Percentiles rank a stretch among this genome's conserved stretches.
Conservation (phyloP, 2,113 vertebrate species). For the Lophotis ruficrista region DNA sequence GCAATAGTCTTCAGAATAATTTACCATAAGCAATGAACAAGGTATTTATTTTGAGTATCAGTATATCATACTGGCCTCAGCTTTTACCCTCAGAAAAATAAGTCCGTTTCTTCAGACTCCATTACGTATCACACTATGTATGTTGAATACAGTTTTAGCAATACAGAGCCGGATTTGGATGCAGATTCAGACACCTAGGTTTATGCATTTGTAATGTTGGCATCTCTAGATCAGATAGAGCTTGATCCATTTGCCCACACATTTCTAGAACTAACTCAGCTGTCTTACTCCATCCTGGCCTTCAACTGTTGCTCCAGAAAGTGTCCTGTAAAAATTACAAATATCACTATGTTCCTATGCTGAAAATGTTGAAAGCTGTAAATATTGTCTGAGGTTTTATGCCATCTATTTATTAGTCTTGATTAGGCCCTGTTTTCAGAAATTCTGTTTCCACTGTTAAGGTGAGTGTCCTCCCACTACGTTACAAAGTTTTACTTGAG, state of each 20-base stretch:
- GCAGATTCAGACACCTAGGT: not conserved
- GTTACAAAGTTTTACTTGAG: not conserved
- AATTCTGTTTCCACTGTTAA: not conserved
- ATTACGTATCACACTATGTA: not conserved
- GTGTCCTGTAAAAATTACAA: not conserved
- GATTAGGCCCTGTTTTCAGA: not conserved
- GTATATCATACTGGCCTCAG: not conserved
- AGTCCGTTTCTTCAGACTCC: not conserved
- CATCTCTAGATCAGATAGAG: accelerated
- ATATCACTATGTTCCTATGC: not conserved
- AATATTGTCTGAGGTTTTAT: not conserved
- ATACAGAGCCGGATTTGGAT: not conserved
- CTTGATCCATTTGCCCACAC: not conserved
- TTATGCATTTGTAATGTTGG: not conserved
- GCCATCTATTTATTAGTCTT: not conserved
- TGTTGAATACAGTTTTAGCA: not conserved
- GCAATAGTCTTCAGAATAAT: slow-evolving; percentile 10
- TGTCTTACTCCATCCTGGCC: not conserved
- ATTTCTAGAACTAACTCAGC: not conserved
- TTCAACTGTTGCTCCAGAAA: not conserved
- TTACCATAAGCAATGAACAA: not conserved
- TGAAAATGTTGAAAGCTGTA: not conserved
- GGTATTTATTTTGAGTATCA: slow-evolving; percentile 3
- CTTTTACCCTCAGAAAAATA: not conserved
- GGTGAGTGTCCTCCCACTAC: not conserved